Evolutionary conservation across 2,797 vertebrate genomes (phyloP), one percentile per base, ranked within the genome.

Genomic region (Oryzias dopingdopingensis): DNA sequence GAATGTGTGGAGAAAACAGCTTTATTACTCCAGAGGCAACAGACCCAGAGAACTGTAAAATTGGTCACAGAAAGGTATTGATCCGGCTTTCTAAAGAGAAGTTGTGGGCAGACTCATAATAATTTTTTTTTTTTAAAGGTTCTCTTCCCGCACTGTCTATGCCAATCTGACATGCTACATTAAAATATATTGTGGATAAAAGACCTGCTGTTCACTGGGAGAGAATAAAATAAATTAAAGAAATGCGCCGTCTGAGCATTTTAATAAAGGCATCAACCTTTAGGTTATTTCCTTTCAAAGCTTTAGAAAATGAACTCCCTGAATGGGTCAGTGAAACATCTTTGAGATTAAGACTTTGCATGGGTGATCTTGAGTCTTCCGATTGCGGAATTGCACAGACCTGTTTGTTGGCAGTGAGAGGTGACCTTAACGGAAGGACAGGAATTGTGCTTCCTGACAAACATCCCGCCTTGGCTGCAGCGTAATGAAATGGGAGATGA

Each of bases 61-160:
- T 84, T 86, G 83, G 81, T 86, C 76, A 80, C 82, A 85, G 81
- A 82, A 84, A 85, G 65, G 74, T 86, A 88, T 90, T 65, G 88
- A 89, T 89, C 78, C 45, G 63, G 58, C 62, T 85, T 76, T 79
- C 84, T 62, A 67, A 67, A 73, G 81, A 2, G 20, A 74, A 63
- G 77, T 67, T 87, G 86, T 85, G 83, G 87, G 82, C 50, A 44
- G 83, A 89, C 83, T 88, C 18, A 8, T 72, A 84, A 86, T 81
- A 72, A 64, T 62, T 49, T 55, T 68, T 62, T 69, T 69, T 29
- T 29, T 29, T 6, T 29, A 62, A 77, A 73, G 44, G 66, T 49
- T 69, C 59, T 44, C 61, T 52, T 50, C 70, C 49, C 57, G 55
- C 47, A 54, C 48, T 8, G 23, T 49, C 42, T 54, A 45, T 44